Percentiles rank a stretch among this genome's conserved stretches.
phyloP scores from a whole-genome alignment of 2,888 invertebrate genomes.

The Athetis lepigone region DNA sequence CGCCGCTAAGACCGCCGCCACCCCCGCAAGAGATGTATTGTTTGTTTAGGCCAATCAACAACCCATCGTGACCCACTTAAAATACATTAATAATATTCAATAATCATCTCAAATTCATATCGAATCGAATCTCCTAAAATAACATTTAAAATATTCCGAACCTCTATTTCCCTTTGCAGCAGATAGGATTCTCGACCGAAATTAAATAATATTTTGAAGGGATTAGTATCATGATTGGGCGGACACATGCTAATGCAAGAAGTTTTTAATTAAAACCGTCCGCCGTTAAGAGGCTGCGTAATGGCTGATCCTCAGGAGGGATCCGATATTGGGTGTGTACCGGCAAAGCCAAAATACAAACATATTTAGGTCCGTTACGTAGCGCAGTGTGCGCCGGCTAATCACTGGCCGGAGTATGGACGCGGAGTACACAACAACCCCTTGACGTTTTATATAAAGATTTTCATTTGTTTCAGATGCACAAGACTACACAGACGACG shows the following conservation, averaged over 20 bases:
- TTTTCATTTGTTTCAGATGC: conserved; percentile 83
- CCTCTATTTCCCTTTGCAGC: conserved; percentile 55
- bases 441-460: conserved; percentile 66
- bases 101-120: conserved; percentile 63
- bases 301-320: conserved; percentile 88
- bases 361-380: conserved; percentile 88
- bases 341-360: conserved; percentile 87
- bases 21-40: conserved; percentile 72
- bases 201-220: conserved; percentile 88
- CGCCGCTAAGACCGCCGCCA: conserved; percentile 77
- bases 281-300: conserved; percentile 89
- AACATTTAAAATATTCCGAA: conserved; percentile 58
- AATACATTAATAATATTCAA: conserved; percentile 80
- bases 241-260: conserved; percentile 89
- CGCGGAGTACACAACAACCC: conserved; percentile 73
- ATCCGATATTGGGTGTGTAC: conserved; percentile 87
- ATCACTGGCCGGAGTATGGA: conserved; percentile 82
- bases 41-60: conserved; percentile 81
- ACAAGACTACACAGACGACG: conserved; percentile 80
- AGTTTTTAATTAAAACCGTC: conserved; percentile 91
- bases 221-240: conserved; percentile 85
- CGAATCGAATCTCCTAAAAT: conserved; percentile 39
- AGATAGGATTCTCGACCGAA: conserved; percentile 69
- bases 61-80: conserved; percentile 78
- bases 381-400: conserved; percentile 84